Conservation (phyloP, 1,140 invertebrate species). For the Hypsibius dujardini region DNA sequence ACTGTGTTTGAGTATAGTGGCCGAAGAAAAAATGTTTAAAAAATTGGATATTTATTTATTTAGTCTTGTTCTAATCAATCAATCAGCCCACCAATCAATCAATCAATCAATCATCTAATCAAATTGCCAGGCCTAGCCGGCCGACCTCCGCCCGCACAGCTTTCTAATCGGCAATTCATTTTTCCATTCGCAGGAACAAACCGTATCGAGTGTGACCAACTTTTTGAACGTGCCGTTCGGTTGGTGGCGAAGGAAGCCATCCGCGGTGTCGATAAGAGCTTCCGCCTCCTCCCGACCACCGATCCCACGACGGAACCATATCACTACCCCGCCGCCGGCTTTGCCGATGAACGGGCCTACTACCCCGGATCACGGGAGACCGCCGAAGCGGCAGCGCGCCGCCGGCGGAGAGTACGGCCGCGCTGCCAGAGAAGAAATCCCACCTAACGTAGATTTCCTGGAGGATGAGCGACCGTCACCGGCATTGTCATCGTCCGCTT, state of each 20-base stretch:
- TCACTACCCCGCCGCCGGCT: not conserved
- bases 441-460: slow-evolving; percentile 7
- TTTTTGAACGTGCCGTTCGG: no score
- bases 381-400: not conserved
- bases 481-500: not conserved
- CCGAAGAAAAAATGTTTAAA: no score
- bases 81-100: no score
- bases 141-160: no score
- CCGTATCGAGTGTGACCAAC: no score
- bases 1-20: no score
- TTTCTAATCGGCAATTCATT: no score
- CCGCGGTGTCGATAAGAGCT: not conserved
- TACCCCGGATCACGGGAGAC: not conserved
- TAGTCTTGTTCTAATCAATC: no score
- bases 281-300: not conserved
- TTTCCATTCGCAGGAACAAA: no score
- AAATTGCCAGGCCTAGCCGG: no score
- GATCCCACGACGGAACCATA: not conserved
- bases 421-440: not conserved
- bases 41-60: no score
- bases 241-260: not conserved
- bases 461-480: slow-evolving; percentile 5
- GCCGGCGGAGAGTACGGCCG: not conserved
- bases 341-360: not conserved
- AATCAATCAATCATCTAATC: no score